These are phyloP conservation scores for Graphium colonna DNA, from an alignment of 2,888 invertebrate genomes.

Conservation along the genomic window DNA sequence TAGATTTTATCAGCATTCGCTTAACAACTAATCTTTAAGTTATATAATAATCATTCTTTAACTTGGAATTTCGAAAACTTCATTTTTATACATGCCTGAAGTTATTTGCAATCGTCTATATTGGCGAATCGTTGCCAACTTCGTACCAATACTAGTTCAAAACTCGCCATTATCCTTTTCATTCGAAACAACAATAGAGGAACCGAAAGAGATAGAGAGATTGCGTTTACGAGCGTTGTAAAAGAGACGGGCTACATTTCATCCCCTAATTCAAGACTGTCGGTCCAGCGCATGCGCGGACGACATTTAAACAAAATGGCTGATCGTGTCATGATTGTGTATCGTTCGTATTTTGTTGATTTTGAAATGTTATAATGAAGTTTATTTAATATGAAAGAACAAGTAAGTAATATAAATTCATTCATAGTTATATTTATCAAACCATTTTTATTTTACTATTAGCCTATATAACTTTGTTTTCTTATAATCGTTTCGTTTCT, in stretches of 20 bases:
- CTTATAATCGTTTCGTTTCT: background rate
- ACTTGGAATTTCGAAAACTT: too few species aligned
- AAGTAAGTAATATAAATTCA: background rate
- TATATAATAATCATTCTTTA: too few species aligned
- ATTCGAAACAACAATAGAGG: constrained; percentile 57
- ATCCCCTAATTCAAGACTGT: constrained; percentile 54
- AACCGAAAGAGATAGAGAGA: constrained; percentile 36
- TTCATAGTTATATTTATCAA: too few species aligned
- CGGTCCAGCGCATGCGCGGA: constrained; percentile 54
- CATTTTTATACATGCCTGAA: background rate
- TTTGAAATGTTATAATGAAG: constrained; percentile 24
- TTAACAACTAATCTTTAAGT: too few species aligned
- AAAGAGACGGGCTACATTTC: constrained; percentile 41
- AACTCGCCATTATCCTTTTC: constrained; percentile 56
- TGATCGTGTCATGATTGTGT: constrained; percentile 42
- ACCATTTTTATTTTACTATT: background rate
- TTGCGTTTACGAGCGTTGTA: constrained; percentile 19
- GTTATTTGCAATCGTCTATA: background rate
- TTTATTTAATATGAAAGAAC: background rate
- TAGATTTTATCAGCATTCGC: too few species aligned
- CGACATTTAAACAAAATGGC: constrained; percentile 68
- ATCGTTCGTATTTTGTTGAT: constrained; percentile 43
- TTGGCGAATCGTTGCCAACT: constrained; percentile 42
- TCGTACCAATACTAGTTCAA: constrained; percentile 46
- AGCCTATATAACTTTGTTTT: background rate